Conservation (phyloP, 2,797 vertebrate genomes). For the Poeciliopsis infans region DNA sequence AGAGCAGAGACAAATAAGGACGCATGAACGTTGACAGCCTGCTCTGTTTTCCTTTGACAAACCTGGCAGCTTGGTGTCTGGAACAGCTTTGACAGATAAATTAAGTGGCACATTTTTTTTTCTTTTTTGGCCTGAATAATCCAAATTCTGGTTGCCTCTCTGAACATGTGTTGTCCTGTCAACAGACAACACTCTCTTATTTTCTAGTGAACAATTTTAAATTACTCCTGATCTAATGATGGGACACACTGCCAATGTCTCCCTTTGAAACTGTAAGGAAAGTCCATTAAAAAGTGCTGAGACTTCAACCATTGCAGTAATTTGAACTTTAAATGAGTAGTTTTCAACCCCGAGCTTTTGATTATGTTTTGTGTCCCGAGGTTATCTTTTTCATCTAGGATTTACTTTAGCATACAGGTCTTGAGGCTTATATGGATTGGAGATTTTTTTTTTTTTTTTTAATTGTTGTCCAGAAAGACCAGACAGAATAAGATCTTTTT, state of each 20-base stretch:
- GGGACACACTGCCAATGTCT: background rate
- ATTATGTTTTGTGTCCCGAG: background rate
- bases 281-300: conserved; percentile 11
- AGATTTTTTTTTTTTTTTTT: background rate
- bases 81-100: conserved; percentile 22
- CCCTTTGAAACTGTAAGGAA: background rate
- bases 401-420: background rate
- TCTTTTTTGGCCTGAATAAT: conserved; percentile 17
- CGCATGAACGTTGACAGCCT: conserved; percentile 26
- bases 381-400: background rate
- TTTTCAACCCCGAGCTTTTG: background rate
- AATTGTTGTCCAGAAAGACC: background rate
- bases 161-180: conserved; percentile 12
- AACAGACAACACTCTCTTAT: background rate
- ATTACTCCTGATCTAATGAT: conserved; percentile 2
- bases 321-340: conserved; percentile 8
- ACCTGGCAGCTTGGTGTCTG: conserved; percentile 19
- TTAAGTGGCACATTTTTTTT: conserved; percentile 20
- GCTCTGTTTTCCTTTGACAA: conserved; percentile 49
- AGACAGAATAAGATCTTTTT: background rate
- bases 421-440: background rate
- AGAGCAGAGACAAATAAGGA: conserved; percentile 60
- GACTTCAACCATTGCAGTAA: background rate
- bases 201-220: conserved; percentile 2
- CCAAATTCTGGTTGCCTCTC: conserved; percentile 3